Evolutionary conservation across 2,888 invertebrate species (phyloP), one percentile per base, ranked within the genome.

Genomic region (Tyria jacobaeae): DNA sequence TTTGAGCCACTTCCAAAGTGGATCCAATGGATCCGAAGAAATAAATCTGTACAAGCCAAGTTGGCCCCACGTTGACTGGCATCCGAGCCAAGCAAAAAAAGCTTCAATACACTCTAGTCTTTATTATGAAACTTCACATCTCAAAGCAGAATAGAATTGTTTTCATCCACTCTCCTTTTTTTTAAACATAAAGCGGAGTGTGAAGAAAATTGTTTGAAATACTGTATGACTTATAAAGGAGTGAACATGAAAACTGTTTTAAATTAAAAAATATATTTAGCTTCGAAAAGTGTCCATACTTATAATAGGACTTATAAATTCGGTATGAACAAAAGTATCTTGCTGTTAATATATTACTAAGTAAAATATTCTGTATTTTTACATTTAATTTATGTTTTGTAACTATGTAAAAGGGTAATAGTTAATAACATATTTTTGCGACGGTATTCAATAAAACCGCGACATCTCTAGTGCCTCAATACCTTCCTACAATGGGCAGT

Each of bases 21-120:
- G 27, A 31, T 6, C 27, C 27, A 31, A 14, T 25, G 14, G 6
- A 6, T 15, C 3, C 27, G 15, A n/a, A 25, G 15, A 27, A 48
- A 12, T 35, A 3, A 35, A 44, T 44, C 21, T 14, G 41, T 54
- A 66, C 39, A 60, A 79, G 79, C 76, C 76, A n/a, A 83, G 82
- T 73, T 75, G 68, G 81, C 65, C 75, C 83, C 81, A 67, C 70
- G 81, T 70, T 82, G 83, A 86, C 83, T 82, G 84, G 83, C 85
- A 83, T 76, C 73, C 70, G 74, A 69, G 71, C 73, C 77, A 71
- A 83, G 81, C 74, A 66, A 64, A 70, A 64, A 70, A 70, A 73
- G 78, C 78, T 80, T 78, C 79, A 76, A 77, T 82, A 78, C 84
- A 77, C 81, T 84, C 75, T 75, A 64, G 63, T 71, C 47, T 77